Conservation (phyloP, 2,113 vertebrate species). For the Phalacrocorax carbo region DNA sequence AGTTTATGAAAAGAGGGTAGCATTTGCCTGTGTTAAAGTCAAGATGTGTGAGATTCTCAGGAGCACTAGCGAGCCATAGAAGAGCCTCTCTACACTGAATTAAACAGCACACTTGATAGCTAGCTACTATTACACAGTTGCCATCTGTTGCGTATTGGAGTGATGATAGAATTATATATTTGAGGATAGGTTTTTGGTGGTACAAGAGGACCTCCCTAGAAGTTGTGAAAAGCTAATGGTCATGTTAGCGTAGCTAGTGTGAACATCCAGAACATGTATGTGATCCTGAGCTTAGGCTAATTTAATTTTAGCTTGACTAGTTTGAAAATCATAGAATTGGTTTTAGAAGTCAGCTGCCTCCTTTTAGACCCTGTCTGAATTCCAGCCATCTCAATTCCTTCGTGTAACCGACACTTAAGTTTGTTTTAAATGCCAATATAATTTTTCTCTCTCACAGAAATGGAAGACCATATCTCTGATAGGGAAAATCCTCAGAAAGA, state of each 20-base stretch:
- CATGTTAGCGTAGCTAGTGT: not conserved
- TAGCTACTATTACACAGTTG: not conserved
- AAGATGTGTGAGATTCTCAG: not conserved
- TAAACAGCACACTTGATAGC: not conserved
- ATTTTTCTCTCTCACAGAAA: conserved; percentile 66
- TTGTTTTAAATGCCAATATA: not conserved
- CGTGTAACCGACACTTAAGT: not conserved
- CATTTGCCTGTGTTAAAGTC: not conserved
- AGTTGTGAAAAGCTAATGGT: not conserved
- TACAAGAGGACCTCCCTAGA: not conserved
- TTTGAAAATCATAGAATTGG: not conserved
- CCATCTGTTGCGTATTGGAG: not conserved
- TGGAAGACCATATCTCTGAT: conserved; percentile 65
- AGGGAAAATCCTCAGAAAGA: conserved; percentile 75
- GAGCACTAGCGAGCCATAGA: not conserved
- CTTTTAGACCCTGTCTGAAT: not conserved
- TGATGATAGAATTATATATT: not conserved
- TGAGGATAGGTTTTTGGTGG: not conserved
- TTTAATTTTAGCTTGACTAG: not conserved
- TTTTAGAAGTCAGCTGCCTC: not conserved
- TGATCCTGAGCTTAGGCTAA: not conserved
- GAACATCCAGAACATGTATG: not conserved
- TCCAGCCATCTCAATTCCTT: not conserved
- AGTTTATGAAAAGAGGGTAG: not conserved
- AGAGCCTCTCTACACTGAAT: not conserved